Percentiles rank a stretch among this genome's conserved stretches.
phyloP scores from a whole-genome alignment of 1,140 invertebrate species.

The Leptinotarsa undecemlineata region DNA sequence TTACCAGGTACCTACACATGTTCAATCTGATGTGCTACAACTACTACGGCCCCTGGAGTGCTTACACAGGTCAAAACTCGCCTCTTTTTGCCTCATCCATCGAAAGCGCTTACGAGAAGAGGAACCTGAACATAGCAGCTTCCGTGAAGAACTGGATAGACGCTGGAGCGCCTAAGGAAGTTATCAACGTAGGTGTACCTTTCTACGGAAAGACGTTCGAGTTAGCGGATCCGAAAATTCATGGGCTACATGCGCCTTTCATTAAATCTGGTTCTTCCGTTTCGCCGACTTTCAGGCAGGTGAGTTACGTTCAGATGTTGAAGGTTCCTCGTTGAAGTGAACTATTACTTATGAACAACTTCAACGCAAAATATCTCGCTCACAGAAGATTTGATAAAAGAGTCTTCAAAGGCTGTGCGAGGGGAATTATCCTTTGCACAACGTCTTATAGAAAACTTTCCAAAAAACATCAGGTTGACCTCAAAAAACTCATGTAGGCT shows the following conservation, averaged over 20 bases:
- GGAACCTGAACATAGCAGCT: constrained; percentile 34
- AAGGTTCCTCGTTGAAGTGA: no score
- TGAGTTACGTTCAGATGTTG: constrained; percentile 9
- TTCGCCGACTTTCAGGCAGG: constrained; percentile 28
- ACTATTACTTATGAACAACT: no score
- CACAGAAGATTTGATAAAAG: no score
- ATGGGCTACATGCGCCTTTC: constrained; percentile 57
- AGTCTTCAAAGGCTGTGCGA: no score
- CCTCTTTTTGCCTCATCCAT: constrained; percentile 60
- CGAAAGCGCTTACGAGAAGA: constrained; percentile 53
- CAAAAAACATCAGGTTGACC: no score
- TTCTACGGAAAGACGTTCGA: constrained; percentile 67
- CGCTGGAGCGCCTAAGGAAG: constrained; percentile 57
- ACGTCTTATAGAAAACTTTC: no score
- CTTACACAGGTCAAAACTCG: constrained; percentile 61
- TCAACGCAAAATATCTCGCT: no score
- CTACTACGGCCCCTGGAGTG: constrained; percentile 68
- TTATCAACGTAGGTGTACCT: constrained; percentile 67
- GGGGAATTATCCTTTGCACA: no score
- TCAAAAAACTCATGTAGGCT: no score
- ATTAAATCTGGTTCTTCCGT: constrained; percentile 51
- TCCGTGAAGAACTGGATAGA: constrained; percentile 49
- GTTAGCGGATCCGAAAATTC: constrained; percentile 54
- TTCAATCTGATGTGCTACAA: constrained; percentile 73
- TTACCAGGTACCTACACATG: constrained; percentile 61